phyloP scores from a whole-genome alignment of 2,113 vertebrate species.

The Coryphaenoides rupestris region DNA sequence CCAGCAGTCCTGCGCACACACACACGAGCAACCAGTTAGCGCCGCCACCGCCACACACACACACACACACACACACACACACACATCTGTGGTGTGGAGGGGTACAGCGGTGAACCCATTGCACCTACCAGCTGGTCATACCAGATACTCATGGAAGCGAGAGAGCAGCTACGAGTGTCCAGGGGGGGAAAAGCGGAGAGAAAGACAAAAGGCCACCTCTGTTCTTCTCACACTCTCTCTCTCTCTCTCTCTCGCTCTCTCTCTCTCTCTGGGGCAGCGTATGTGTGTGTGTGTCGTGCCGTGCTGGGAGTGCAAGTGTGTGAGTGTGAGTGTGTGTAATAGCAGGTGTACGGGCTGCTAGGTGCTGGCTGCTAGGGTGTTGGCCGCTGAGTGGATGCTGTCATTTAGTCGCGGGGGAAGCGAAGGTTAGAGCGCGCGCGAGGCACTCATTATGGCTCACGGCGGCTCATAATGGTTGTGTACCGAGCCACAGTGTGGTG shows the following conservation, averaged over 20 bases:
- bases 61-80: too few species aligned
- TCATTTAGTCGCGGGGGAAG: constrained; percentile 54
- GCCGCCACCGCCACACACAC: constrained; percentile 5
- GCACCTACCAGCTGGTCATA: constrained; percentile 69
- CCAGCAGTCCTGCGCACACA: constrained; percentile 88
- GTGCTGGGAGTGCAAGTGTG: constrained; percentile 7
- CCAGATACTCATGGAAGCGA: constrained; percentile 69
- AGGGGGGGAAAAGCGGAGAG: background rate
- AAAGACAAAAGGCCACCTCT: constrained; percentile 4
- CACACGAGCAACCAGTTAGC: constrained; percentile 24
- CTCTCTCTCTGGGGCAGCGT: constrained; percentile 3
- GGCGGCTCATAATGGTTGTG: constrained; percentile 46
- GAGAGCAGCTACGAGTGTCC: background rate
- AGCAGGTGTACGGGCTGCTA: constrained; percentile 40
- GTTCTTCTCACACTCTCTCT: constrained; percentile 15
- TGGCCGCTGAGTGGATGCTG: constrained; percentile 46
- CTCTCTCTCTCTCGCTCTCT: constrained; percentile 4
- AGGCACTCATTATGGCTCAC: constrained; percentile 55
- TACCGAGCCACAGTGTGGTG: constrained; percentile 38
- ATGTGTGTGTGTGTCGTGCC: constrained; percentile 25
- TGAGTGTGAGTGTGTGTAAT: constrained; percentile 26
- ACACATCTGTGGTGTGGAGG: too few species aligned
- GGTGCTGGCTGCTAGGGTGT: constrained; percentile 50
- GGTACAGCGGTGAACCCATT: background rate
- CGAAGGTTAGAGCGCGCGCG: constrained; percentile 45